Conservation (phyloP, 2,888 invertebrate species). For the Drosophila paramelanica region DNA sequence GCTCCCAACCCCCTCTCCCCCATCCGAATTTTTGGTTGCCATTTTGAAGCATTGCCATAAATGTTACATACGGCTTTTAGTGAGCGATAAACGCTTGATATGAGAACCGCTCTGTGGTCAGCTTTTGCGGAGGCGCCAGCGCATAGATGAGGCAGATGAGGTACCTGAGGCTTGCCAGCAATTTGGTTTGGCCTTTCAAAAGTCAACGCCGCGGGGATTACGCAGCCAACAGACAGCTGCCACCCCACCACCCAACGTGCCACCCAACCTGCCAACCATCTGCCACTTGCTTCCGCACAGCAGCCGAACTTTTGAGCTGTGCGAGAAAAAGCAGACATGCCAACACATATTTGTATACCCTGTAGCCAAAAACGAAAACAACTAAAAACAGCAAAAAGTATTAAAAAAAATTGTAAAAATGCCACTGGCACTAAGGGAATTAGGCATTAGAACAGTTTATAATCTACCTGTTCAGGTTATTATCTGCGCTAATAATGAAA, state of each 20-base stretch:
- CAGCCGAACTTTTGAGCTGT: constrained; percentile 14
- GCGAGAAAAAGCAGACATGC: constrained; percentile 15
- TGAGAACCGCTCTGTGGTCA: not conserved
- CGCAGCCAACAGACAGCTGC: constrained; percentile 34
- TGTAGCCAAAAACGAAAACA: constrained; percentile 12
- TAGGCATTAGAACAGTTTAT: not conserved
- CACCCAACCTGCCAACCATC: not conserved
- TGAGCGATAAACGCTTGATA: constrained; percentile 14
- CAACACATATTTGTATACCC: constrained; percentile 16
- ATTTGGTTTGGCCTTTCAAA: constrained; percentile 68
- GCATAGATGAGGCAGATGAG: not conserved
- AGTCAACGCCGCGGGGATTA: constrained; percentile 46
- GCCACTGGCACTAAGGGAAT: not conserved
- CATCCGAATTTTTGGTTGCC: constrained; percentile 24
- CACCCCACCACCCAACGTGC: not conserved
- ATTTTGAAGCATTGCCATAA: constrained; percentile 71
- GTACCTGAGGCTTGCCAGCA: constrained; percentile 65
- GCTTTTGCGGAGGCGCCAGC: not conserved
- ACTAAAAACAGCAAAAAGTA: constrained; percentile 1
- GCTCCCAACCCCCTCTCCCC: not conserved
- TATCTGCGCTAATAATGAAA: not conserved
- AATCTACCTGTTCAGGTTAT: not conserved
- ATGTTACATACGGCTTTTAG: constrained; percentile 75
- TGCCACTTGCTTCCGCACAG: constrained; percentile 1
- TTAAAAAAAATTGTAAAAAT: constrained; percentile 6